These are phyloP conservation scores for Drosophila eugracilis DNA, from an alignment of 1,140 invertebrate species.

Conservation along the genomic window DNA sequence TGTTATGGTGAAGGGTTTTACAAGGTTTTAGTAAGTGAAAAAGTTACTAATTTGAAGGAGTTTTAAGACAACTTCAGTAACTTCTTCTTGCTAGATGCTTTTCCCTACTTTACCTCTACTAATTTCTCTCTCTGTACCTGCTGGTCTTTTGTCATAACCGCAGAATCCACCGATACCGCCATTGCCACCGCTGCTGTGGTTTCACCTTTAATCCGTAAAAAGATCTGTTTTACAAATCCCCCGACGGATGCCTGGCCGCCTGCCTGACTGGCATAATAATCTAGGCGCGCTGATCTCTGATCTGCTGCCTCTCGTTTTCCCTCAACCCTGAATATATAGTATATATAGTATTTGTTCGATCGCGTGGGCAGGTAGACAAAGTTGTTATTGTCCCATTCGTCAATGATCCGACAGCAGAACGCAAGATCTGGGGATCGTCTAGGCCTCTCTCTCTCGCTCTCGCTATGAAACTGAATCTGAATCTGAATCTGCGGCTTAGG, in stretches of 20 bases:
- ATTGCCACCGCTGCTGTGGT: conserved; percentile 37
- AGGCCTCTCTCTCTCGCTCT: neutral
- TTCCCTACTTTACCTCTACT: neutral
- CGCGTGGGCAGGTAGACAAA: conserved; percentile 75
- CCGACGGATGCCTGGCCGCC: conserved; percentile 42
- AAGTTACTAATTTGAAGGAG: no score
- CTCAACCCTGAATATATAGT: neutral
- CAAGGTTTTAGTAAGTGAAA: no score
- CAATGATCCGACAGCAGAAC: conserved; percentile 47
- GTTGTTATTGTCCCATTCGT: conserved; percentile 50
- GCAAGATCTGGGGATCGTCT: conserved; percentile 36
- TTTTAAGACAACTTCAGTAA: no score
- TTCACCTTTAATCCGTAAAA: conserved; percentile 79
- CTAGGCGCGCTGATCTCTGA: conserved; percentile 76
- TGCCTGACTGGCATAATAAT: conserved; percentile 59
- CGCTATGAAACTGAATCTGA: neutral
- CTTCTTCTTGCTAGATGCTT: no score
- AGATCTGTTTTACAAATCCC: conserved; percentile 78
- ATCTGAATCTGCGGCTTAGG: conserved; percentile 61
- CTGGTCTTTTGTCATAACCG: conserved; percentile 50
- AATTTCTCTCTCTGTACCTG: conserved; percentile 8
- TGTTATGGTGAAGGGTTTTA: no score
- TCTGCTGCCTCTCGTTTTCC: conserved; percentile 7
- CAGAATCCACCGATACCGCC: conserved; percentile 45
- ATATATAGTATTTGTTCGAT: conserved; percentile 23